These are phyloP conservation scores for Lasioglossum calceatum DNA, from an alignment of 2,888 invertebrate genomes.

Conservation along the genomic window DNA sequence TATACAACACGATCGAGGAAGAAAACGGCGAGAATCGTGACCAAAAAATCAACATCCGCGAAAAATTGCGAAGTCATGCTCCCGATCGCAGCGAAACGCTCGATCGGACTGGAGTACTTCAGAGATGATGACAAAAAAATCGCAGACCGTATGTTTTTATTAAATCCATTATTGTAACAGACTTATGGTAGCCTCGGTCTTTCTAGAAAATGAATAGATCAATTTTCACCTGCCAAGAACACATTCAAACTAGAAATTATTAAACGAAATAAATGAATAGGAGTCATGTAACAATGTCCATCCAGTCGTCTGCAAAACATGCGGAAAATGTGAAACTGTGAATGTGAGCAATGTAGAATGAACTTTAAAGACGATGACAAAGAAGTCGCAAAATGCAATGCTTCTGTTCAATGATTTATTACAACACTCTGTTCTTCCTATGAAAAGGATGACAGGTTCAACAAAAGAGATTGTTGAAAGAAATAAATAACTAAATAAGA, in stretches of 20 bases:
- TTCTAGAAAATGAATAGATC: neutral
- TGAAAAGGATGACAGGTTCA: neutral
- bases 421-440: neutral
- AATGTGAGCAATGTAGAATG: neutral
- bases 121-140: neutral
- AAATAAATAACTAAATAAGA: neutral
- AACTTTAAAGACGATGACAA: neutral
- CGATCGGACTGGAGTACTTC: neutral
- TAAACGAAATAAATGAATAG: neutral
- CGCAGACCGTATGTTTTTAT: neutral
- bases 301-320: neutral
- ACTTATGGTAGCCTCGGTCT: neutral
- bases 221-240: neutral
- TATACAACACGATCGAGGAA: constrained; percentile 43
- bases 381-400: neutral
- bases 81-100: neutral
- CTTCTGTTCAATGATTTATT: neutral
- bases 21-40: constrained; percentile 32
- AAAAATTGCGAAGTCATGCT: constrained; percentile 26
- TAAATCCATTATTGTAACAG: neutral
- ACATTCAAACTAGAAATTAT: neutral
- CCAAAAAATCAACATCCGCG: constrained; percentile 35
- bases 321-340: neutral
- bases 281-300: neutral
- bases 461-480: neutral